Base-by-base conservation (phyloP, 2,113 vertebrate genomes). In the Apistogramma diplotaenia region DNA sequence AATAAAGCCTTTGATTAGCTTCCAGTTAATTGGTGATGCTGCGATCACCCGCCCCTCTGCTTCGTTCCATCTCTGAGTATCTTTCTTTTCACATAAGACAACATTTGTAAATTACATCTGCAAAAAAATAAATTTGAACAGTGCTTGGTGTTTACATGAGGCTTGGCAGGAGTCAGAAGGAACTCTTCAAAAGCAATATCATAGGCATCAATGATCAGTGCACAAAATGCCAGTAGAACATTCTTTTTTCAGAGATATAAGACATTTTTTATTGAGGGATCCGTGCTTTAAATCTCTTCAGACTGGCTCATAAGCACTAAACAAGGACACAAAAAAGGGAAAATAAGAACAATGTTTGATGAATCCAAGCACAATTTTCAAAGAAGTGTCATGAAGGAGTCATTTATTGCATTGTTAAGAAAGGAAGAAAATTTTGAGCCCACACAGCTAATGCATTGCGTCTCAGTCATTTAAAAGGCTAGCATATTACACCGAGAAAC, bases 131-230 rank as follows among this genome's bases (percentile, higher is more conserved):
- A 2, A 61, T 74, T 77, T 54, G 33, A 85, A 70, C 35, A 19
- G 54, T 31, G 65, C 49, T 55, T 35, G 74, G 79, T 89, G 86
- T 92, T 89, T 89, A 90, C 80, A 87, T 40, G 62, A 21, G 59
- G 80, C 81, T 79, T 90, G 83, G 81, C 84, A 74, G 78, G 67
- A 91, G 79, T 91, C 85, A 82, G 87, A 91, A 84, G 61, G 33
- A 79, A 67, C 56, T 35, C 53, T 80, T 93, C 87, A 84, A 83
- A 92, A 77, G 29, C 62, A 74, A 78, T 84, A 92, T 87, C 86
- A 81, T 3, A 83, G 67, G 33, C 51, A 18, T 75, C 62, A 27
- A n/a, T 67, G 84, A 91, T 90, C 87, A 87, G 57, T 84, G 74
- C 54, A 13, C 23, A 60, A 60, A 80, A 43, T 21, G 74, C 67